Evolutionary conservation across 2,888 invertebrate species (phyloP).

Genomic region (Acronicta leporina): DNA sequence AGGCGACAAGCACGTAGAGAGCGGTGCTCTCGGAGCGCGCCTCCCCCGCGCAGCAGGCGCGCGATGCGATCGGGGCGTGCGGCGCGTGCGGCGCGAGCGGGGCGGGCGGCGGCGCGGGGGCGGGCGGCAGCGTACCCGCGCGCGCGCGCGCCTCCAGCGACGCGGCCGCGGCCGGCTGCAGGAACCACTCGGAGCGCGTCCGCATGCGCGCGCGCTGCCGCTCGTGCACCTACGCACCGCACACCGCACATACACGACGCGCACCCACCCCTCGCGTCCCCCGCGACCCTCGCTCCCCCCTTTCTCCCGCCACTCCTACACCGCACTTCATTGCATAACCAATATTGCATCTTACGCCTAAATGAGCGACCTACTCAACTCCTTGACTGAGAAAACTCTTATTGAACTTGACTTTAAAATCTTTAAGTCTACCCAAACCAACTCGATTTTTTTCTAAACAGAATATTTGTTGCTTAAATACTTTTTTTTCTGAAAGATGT

Average conservation of each 20-base stretch:
- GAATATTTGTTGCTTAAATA: too few species aligned
- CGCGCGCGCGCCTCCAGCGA: slow-evolving; percentile 83
- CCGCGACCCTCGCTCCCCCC: slow-evolving; percentile 19
- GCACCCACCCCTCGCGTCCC: slow-evolving; percentile 43
- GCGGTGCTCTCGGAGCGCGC: slow-evolving; percentile 80
- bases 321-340: too few species aligned
- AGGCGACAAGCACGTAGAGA: slow-evolving; percentile 88
- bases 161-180: slow-evolving; percentile 88
- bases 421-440: slow-evolving; percentile 28
- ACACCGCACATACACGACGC: slow-evolving; percentile 38
- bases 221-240: slow-evolving; percentile 94
- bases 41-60: slow-evolving; percentile 62
- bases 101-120: slow-evolving; percentile 44
- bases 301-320: too few species aligned
- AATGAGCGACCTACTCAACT: slow-evolving; percentile 6
- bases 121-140: slow-evolving; percentile 78
- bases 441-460: slow-evolving; percentile 12
- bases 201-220: slow-evolving; percentile 98
- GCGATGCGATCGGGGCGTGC: slow-evolving; percentile 43
- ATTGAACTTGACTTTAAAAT: too few species aligned
- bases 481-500: too few species aligned
- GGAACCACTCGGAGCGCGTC: slow-evolving; percentile 99
- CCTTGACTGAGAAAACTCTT: too few species aligned
- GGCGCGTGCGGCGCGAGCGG: slow-evolving; percentile 42
- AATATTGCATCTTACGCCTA: too few species aligned